These are phyloP conservation scores for Mystacides longicornis DNA, from an alignment of 2,888 invertebrate species.

Conservation along the genomic window DNA sequence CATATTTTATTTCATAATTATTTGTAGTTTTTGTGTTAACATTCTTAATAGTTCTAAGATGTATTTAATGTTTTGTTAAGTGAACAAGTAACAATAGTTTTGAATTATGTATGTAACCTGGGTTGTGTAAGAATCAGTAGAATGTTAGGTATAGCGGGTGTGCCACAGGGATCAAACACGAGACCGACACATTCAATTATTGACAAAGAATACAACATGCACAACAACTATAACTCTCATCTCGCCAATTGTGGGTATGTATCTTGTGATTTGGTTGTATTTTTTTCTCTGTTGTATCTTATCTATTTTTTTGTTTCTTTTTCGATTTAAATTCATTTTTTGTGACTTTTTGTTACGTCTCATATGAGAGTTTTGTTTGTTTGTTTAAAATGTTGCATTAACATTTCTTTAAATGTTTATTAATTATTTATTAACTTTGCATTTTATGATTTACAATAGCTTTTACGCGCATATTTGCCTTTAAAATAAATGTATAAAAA, in stretches of 20 bases:
- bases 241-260: slow-evolving; percentile 12
- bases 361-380: not conserved
- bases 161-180: not conserved
- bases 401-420: not conserved
- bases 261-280: slow-evolving; percentile 16
- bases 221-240: not conserved
- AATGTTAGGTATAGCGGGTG: not conserved
- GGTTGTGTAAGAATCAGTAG: no score
- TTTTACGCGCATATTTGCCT: no score
- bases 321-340: not conserved
- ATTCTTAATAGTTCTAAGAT: no score
- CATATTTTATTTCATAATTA: no score
- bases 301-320: not conserved
- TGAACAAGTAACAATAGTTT: no score
- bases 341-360: not conserved
- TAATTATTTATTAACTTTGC: no score
- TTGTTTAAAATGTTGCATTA: not conserved
- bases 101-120: no score
- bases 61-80: no score
- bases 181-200: not conserved
- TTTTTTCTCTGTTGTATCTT: not conserved
- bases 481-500: not conserved
- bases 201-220: not conserved
- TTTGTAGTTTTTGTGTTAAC: no score
- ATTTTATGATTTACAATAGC: no score